phyloP scores from a whole-genome alignment of 37 sponge, comb jelly and placozoan genomes.

The Cliona cf. orientalis region DNA sequence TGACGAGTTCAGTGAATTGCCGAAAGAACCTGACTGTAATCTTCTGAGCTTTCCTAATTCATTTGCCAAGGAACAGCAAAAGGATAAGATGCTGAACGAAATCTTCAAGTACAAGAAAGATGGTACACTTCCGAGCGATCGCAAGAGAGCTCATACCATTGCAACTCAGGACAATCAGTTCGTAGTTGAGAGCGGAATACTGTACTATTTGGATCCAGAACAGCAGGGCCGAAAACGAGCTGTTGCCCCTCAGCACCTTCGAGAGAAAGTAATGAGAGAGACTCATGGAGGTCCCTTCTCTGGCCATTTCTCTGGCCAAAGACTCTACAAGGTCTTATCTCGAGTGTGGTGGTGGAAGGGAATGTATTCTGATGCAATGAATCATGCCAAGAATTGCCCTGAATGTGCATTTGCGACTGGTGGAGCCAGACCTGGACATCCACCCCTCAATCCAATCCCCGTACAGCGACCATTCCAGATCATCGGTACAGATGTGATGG shows the following conservation, averaged over 20 bases:
- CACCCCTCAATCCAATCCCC: slow-evolving; percentile 60
- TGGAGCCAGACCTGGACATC: neutral
- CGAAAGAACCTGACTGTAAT: no score
- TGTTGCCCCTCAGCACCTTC: slow-evolving; percentile 38
- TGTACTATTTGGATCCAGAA: slow-evolving; percentile 46
- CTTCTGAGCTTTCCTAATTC: no score
- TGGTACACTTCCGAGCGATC: no score
- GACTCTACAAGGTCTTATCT: slow-evolving; percentile 9
- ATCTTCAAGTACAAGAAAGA: no score
- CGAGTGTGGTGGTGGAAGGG: slow-evolving; percentile 49
- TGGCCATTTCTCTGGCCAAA: slow-evolving; percentile 56
- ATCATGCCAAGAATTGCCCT: slow-evolving; percentile 45
- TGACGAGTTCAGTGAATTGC: no score
- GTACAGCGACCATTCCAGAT: slow-evolving; percentile 59
- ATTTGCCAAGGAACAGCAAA: no score
- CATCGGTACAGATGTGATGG: slow-evolving; percentile 45
- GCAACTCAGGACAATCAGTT: no score
- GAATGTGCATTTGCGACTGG: slow-evolving; percentile 41
- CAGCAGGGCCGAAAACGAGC: slow-evolving; percentile 27
- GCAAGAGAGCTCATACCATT: no score
- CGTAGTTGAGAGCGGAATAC: no score
- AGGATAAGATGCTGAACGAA: no score
- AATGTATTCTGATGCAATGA: slow-evolving; percentile 37
- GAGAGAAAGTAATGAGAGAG: slow-evolving; percentile 30
- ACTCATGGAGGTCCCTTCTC: slow-evolving; percentile 34